Conservation (phyloP, 2,113 vertebrate species). For the Tupaia chinensis region DNA sequence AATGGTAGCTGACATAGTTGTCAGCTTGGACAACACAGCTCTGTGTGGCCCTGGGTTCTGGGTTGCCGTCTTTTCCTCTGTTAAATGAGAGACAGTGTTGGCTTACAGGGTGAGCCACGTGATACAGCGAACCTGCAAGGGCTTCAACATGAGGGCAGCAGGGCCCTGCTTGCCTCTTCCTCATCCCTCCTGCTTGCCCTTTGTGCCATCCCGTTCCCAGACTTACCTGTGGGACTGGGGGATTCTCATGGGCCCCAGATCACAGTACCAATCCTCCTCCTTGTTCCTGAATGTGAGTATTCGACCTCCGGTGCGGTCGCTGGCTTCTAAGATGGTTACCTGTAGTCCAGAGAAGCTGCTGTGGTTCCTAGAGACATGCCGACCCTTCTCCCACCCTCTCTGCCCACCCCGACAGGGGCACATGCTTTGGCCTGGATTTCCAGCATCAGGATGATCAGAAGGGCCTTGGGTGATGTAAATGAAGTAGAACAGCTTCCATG, state of each 20-base stretch:
- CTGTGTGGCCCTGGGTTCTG: neutral
- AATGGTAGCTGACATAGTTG: neutral
- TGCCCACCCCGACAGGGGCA: neutral
- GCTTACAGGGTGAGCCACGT: neutral
- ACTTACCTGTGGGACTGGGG: slow-evolving; percentile 88
- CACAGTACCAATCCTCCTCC: slow-evolving; percentile 88
- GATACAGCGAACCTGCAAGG: neutral
- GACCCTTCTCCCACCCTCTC: neutral
- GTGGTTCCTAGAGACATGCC: neutral
- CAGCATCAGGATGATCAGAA: too few relatives aligned
- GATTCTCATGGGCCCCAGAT: slow-evolving; percentile 90
- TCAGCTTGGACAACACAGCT: neutral
- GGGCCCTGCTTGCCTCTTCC: neutral
- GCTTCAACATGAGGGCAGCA: neutral
- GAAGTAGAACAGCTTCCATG: neutral
- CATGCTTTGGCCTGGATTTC: neutral
- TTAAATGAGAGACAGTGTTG: neutral
- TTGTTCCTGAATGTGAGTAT: slow-evolving; percentile 87
- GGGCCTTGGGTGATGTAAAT: neutral
- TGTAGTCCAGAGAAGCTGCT: slow-evolving; percentile 63
- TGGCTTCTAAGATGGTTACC: slow-evolving; percentile 91
- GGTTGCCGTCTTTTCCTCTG: rapidly evolving
- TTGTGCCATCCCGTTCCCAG: neutral
- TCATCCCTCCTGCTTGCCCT: neutral
- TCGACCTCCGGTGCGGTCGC: slow-evolving; percentile 84